A percentile compares a stretch with the other conserved stretches of the same genome.
phyloP scores from a whole-genome alignment of 2,888 invertebrate species.

The Sarcophaga variegata region DNA sequence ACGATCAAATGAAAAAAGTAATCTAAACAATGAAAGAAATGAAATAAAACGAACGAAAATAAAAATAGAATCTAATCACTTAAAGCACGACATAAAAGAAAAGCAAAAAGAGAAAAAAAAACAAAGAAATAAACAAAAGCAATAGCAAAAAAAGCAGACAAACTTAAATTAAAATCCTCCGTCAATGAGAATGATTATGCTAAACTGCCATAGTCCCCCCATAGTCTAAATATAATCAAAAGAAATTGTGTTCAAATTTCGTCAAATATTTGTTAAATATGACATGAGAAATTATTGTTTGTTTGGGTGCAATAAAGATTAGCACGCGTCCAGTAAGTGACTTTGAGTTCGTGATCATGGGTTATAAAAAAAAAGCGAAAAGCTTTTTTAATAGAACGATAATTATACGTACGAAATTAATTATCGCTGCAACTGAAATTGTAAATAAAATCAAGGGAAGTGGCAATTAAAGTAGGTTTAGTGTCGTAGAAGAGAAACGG shows the following conservation, averaged over 20 bases:
- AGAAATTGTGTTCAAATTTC: too few species aligned
- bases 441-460: background rate
- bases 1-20: background rate
- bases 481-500: background rate
- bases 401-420: background rate
- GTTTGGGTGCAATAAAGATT: constrained; percentile 4
- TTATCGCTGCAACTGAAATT: background rate
- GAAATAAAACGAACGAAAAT: background rate
- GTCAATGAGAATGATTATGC: background rate
- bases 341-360: constrained; percentile 15
- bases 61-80: background rate
- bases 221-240: too few species aligned
- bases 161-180: background rate
- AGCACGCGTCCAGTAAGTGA: constrained; percentile 49
- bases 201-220: background rate
- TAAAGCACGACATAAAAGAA: background rate
- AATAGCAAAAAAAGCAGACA: background rate
- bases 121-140: too few species aligned
- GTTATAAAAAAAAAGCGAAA: background rate
- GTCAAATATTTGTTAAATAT: too few species aligned
- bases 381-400: background rate
- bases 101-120: background rate
- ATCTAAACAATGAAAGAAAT: background rate
- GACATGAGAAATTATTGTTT: background rate
- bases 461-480: too few species aligned